Conservation (phyloP, 2,888 invertebrate genomes). For the Zele albiditarsus region DNA sequence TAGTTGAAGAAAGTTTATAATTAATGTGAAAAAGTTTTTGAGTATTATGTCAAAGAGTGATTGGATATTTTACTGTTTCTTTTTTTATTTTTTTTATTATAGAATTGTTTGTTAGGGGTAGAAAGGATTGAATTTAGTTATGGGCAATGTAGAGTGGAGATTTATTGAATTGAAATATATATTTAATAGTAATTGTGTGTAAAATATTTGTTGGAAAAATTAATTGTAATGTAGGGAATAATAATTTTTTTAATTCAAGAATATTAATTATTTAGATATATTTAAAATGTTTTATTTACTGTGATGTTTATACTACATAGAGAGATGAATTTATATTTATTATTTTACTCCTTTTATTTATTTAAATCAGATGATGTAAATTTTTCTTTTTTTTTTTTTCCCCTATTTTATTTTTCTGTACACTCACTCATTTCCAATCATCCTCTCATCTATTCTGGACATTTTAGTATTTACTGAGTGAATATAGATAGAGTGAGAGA, state of each 20-base stretch:
- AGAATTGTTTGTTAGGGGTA: not conserved
- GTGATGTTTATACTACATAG: not conserved
- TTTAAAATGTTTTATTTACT: not conserved
- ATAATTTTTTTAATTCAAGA: too few species aligned
- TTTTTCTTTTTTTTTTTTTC: not conserved
- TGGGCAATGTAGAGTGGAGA: too few species aligned
- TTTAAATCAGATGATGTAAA: not conserved
- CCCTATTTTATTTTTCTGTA: not conserved
- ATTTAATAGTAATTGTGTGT: too few species aligned
- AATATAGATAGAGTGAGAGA: not conserved
- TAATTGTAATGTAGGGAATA: too few species aligned
- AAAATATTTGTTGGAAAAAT: too few species aligned
- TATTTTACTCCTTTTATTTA: not conserved
- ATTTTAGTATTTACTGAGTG: constrained; percentile 55
- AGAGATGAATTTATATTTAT: not conserved
- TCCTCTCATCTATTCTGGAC: constrained; percentile 19
- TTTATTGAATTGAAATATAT: too few species aligned
- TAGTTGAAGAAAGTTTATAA: not conserved
- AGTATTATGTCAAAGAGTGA: not conserved
- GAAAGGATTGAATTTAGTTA: not conserved
- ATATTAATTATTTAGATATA: too few species aligned
- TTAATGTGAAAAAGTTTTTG: not conserved
- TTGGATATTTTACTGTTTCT: not conserved
- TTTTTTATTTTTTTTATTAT: not conserved
- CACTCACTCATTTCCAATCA: not conserved